Conservation (phyloP, 2,888 invertebrate genomes). For the Xiphydria camelus region DNA sequence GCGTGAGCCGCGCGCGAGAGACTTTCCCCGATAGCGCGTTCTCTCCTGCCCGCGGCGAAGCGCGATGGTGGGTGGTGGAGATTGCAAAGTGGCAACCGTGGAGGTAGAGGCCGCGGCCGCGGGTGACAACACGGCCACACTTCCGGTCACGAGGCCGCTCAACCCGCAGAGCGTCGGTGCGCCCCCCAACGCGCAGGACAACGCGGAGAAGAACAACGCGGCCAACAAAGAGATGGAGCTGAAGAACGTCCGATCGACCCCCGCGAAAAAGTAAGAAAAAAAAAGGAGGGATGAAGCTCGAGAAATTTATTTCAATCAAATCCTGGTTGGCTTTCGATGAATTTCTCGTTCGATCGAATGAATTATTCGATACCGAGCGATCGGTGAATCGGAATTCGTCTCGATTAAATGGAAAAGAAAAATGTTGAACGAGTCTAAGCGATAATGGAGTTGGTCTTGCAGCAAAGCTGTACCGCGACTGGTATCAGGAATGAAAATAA, state of each 20-base stretch:
- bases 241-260: conserved; percentile 82
- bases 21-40: too few relatives aligned
- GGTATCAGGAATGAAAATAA: too few relatives aligned
- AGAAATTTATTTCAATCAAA: too few relatives aligned
- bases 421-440: too few relatives aligned
- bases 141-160: conserved; percentile 78
- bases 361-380: too few relatives aligned
- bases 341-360: too few relatives aligned
- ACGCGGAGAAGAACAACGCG: conserved; percentile 80
- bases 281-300: background rate
- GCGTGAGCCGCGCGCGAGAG: background rate
- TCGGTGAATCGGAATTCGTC: too few relatives aligned
- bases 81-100: conserved; percentile 88
- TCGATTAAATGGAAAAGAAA: too few relatives aligned
- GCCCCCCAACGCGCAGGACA: conserved; percentile 68
- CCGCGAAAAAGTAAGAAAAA: conserved; percentile 75
- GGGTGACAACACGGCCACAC: conserved; percentile 83
- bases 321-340: too few relatives aligned
- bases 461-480: too few relatives aligned
- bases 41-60: too few relatives aligned
- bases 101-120: conserved; percentile 76
- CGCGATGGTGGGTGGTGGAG: conserved; percentile 69
- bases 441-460: too few relatives aligned
- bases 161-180: conserved; percentile 61
- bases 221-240: conserved; percentile 87